Conservation (phyloP, 2,113 vertebrate genomes). For the Phainopepla nitens region DNA sequence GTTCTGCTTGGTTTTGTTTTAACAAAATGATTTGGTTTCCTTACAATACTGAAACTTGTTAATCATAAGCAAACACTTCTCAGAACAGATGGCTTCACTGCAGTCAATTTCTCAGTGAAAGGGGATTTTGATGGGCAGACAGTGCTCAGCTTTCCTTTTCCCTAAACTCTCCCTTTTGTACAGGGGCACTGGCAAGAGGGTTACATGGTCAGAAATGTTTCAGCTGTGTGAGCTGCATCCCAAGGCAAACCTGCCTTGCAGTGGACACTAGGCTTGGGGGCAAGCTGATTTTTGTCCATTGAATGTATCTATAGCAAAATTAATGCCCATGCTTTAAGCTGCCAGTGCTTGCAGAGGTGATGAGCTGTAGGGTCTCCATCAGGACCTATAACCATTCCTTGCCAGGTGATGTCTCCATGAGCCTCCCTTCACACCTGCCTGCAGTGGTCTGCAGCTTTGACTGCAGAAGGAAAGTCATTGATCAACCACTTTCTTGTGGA, state of each 20-base stretch:
- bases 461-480: neutral
- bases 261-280: neutral
- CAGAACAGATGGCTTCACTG: neutral
- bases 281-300: neutral
- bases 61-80: neutral
- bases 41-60: neutral
- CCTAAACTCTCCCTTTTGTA: neutral
- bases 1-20: neutral
- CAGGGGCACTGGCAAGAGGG: neutral
- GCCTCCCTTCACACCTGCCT: neutral
- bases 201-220: accelerated
- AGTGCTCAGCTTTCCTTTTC: neutral
- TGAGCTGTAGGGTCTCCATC: neutral
- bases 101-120: neutral
- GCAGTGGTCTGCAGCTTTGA: neutral
- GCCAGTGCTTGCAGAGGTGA: neutral
- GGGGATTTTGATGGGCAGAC: neutral
- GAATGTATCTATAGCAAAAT: neutral
- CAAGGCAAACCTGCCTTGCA: neutral
- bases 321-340: neutral
- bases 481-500: neutral
- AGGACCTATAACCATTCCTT: neutral
- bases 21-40: neutral
- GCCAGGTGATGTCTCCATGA: neutral
- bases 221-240: accelerated